A percentile compares a stretch with the other conserved stretches of the same genome.
phyloP scores from a whole-genome alignment of 2,113 vertebrate genomes.

The Rhombomys opimus region DNA sequence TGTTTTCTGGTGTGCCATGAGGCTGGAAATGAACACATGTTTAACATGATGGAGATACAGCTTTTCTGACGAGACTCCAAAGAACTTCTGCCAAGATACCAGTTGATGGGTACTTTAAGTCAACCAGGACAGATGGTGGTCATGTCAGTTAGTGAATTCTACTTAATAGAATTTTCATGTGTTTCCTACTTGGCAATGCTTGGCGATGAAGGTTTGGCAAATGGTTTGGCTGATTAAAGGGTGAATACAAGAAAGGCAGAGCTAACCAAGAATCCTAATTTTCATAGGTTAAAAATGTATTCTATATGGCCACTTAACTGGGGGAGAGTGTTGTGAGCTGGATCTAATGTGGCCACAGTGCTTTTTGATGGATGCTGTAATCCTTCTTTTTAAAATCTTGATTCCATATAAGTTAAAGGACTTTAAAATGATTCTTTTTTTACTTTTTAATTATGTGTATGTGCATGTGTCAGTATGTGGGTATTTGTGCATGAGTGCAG shows the following conservation, averaged over 20 bases:
- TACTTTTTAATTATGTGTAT: background rate
- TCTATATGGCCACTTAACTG: background rate
- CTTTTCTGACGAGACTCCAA: conserved; percentile 37
- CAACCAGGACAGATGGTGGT: conserved; percentile 40
- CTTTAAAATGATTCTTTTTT: background rate
- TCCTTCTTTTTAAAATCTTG: background rate
- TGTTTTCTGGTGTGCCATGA: background rate
- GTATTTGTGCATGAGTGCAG: background rate
- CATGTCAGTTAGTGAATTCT: conserved; percentile 52
- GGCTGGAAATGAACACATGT: background rate
- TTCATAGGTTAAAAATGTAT: background rate
- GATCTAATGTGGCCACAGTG: background rate
- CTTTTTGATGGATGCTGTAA: background rate
- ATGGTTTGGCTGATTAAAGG: background rate
- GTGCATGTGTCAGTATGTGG: background rate
- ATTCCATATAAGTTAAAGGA: background rate
- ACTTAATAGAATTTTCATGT: conserved; percentile 51
- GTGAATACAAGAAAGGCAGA: background rate
- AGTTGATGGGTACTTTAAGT: conserved; percentile 59
- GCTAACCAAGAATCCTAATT: background rate
- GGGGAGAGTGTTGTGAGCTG: background rate
- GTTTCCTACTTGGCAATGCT: background rate
- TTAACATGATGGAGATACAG: background rate
- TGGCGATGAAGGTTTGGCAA: conserved; percentile 10
- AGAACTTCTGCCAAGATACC: background rate